phyloP scores from a whole-genome alignment of 2,113 vertebrate species.

The Copsychus sechellarum region DNA sequence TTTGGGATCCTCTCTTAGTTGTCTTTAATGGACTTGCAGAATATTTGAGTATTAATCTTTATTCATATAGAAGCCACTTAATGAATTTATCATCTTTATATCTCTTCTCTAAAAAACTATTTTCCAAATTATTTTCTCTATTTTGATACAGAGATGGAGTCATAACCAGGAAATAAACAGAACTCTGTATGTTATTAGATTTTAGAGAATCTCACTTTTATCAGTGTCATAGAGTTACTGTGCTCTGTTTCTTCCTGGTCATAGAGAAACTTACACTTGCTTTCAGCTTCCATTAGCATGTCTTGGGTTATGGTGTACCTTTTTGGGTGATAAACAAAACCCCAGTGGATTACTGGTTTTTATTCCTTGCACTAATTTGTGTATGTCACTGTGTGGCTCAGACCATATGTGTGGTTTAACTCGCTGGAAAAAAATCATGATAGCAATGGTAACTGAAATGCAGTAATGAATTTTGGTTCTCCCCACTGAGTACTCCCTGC shows the following conservation, averaged over 20 bases:
- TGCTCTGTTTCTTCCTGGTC: background rate
- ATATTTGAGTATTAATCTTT: background rate
- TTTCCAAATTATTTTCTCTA: background rate
- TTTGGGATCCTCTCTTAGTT: background rate
- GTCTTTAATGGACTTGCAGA: background rate
- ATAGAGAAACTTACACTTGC: background rate
- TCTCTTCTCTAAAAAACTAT: background rate
- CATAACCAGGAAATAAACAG: background rate
- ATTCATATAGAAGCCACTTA: background rate
- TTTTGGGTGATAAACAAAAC: background rate
- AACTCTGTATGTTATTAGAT: rapidly evolving
- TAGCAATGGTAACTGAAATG: rapidly evolving
- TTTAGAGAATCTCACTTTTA: background rate
- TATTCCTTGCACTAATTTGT: background rate
- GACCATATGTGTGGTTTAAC: background rate
- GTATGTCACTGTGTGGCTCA: background rate
- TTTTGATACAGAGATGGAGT: background rate
- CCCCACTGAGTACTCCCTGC: background rate
- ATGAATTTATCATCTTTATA: background rate
- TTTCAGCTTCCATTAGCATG: background rate
- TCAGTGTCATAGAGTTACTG: background rate
- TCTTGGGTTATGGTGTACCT: background rate
- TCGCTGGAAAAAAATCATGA: background rate
- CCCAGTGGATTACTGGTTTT: background rate
- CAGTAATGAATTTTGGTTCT: background rate